phyloP scores from a whole-genome alignment of 2,797 vertebrate genomes.

The Hippoglossus hippoglossus region DNA sequence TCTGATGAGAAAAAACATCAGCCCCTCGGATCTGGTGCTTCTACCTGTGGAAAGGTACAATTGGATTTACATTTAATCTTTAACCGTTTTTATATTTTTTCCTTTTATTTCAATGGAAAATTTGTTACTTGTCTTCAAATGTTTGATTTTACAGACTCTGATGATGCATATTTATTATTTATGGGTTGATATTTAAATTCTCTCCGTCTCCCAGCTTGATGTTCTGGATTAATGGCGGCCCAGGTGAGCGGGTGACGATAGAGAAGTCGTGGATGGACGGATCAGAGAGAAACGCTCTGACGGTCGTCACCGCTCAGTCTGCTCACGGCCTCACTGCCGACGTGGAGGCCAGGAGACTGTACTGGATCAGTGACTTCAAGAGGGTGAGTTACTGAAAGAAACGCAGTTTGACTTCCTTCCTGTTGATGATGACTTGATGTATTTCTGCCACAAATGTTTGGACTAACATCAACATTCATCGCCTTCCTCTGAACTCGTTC shows the following conservation, averaged over 20 bases:
- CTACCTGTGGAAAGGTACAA: constrained; percentile 86
- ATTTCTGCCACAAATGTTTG: neutral
- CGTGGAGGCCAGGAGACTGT: constrained; percentile 84
- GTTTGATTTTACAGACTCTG: neutral
- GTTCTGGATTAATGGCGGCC: constrained; percentile 89
- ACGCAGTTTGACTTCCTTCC: neutral
- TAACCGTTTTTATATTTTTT: no score
- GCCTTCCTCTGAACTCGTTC: neutral
- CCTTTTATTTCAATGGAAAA: no score
- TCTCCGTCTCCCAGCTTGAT: constrained; percentile 78
- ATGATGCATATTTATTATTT: neutral
- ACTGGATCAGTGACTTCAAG: constrained; percentile 92
- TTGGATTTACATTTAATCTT: no score
- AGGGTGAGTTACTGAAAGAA: constrained; percentile 74
- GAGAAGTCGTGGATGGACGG: constrained; percentile 92
- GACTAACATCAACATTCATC: no score
- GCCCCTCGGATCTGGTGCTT: constrained; percentile 86
- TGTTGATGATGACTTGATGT: neutral
- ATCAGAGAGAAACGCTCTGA: constrained; percentile 80
- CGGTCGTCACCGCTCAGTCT: constrained; percentile 83
- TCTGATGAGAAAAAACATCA: constrained; percentile 86
- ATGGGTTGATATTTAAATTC: neutral
- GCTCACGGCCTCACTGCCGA: constrained; percentile 87
- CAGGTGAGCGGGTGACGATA: constrained; percentile 78
- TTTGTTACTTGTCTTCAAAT: no score